Evolutionary conservation across 2,797 vertebrate species (phyloP), one percentile per base, ranked within the genome.

Genomic region (Gastrophryne carolinensis): DNA sequence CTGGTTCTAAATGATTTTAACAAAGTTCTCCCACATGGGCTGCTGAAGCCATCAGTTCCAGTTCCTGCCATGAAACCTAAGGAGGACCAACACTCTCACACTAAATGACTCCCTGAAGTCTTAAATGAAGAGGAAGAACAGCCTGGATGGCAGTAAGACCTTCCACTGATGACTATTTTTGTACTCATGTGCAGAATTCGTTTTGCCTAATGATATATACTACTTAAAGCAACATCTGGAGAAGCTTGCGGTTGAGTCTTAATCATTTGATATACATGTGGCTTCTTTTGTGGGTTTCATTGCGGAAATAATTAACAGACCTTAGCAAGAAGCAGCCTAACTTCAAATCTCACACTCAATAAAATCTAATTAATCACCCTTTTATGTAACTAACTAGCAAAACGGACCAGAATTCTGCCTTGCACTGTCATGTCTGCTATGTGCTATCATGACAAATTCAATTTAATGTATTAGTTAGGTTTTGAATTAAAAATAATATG

Each of bases 81-180:
- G 24, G 52, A 73, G 34, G 34, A 64, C 11, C 19, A 27, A 15
- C 27, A 1, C 37, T 56, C 3, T 44, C 17, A 56, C 26, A 12
- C 27, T 81, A 54, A 72, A 19, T 47, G 26, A 64, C 57, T 80
- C 49, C 81, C 78, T 75, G 77, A 80, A 83, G 84, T 37, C 15
- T 75, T 34, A 70, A 41, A 78, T 56, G 74, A 41, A 66, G 72
- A 77, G 61, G 69, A 35, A 13, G 5, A 50, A 60, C 44, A 78
- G 44, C 49, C 41, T 84, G 86, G 80, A 79, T 81, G 82, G 83
- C 56, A 67, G 53, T 13, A 21, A 11, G 57, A 37, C 53, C 47
- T 79, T 79, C 71, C 12, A 60, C 58, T 72, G 81, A 83, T 79
- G 77, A 57, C 78, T 74, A 44, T 41, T 58, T 81, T 66, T 67